A percentile compares a stretch with the other conserved stretches of the same genome.
Evolutionary conservation across 2,888 invertebrate genomes (phyloP).

Genomic region (Spisula subtruncata): DNA sequence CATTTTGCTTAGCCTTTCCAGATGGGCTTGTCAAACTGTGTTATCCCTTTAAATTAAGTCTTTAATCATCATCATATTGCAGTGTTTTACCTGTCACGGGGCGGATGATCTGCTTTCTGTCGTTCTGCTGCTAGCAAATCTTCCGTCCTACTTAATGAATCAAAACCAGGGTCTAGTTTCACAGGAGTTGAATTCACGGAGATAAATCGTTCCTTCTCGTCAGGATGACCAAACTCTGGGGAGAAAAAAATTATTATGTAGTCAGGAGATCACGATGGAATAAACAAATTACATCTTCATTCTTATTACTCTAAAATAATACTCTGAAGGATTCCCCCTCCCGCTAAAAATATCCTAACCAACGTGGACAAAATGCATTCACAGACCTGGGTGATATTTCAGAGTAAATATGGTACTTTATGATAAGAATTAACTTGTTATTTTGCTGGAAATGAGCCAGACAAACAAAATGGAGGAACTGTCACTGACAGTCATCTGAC

Average conservation of each 20-base stretch:
- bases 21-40: too few species aligned
- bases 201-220: conserved; percentile 62
- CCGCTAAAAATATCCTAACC: too few species aligned
- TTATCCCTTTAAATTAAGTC: too few species aligned
- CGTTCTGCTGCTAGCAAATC: conserved; percentile 37
- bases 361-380: too few species aligned
- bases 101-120: conserved; percentile 40
- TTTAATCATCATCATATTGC: too few species aligned
- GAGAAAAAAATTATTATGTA: background rate
- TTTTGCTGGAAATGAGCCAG: conserved; percentile 2
- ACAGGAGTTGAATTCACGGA: conserved; percentile 60
- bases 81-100: conserved; percentile 55
- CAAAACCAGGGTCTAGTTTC: conserved; percentile 67
- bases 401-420: background rate
- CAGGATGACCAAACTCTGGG: conserved; percentile 54
- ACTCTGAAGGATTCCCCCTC: too few species aligned
- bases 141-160: conserved; percentile 60
- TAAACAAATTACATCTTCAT: too few species aligned
- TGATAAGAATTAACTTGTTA: background rate
- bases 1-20: too few species aligned
- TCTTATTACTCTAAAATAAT: too few species aligned
- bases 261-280: too few species aligned
- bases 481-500: background rate
- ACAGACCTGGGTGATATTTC: too few species aligned
- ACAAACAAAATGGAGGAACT: background rate